Evolutionary conservation across 2,113 vertebrate species (phyloP).

Genomic region (Hippopotamus amphibius): DNA sequence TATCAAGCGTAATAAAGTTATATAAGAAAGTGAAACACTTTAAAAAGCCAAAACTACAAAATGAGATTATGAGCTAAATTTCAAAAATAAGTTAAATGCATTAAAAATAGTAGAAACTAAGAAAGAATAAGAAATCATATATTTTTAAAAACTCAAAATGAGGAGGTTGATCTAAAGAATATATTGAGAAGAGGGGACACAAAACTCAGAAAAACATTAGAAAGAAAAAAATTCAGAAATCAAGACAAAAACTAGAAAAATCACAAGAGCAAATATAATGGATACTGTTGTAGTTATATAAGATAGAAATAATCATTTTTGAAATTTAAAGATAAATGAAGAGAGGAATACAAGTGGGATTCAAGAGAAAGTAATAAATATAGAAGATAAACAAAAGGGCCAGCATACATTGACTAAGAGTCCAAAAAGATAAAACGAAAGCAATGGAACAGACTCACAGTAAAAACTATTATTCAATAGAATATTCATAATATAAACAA

Average conservation of each 20-base stretch:
- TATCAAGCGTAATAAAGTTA: not conserved
- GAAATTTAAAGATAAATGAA: not conserved
- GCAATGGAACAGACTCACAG: not conserved
- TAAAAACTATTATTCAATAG: not conserved
- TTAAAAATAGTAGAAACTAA: not conserved
- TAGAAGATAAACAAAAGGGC: not conserved
- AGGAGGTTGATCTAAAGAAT: not conserved
- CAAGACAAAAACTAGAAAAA: not conserved
- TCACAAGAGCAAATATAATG: not conserved
- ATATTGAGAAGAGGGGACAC: not conserved
- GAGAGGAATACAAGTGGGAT: not conserved
- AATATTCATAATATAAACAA: not conserved
- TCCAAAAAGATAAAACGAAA: not conserved
- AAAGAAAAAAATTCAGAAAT: not conserved
- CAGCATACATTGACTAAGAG: not conserved
- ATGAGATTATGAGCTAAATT: not conserved
- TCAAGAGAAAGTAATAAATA: not conserved
- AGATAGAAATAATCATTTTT: not conserved
- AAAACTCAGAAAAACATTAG: not conserved
- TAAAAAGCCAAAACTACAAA: not conserved
- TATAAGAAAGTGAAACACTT: not conserved
- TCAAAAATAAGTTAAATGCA: not conserved
- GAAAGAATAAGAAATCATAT: not conserved
- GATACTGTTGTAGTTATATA: no score
- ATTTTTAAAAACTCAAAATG: not conserved